Base-by-base conservation (phyloP, 2,113 vertebrate species). In the Cricetomys ansorgei region DNA sequence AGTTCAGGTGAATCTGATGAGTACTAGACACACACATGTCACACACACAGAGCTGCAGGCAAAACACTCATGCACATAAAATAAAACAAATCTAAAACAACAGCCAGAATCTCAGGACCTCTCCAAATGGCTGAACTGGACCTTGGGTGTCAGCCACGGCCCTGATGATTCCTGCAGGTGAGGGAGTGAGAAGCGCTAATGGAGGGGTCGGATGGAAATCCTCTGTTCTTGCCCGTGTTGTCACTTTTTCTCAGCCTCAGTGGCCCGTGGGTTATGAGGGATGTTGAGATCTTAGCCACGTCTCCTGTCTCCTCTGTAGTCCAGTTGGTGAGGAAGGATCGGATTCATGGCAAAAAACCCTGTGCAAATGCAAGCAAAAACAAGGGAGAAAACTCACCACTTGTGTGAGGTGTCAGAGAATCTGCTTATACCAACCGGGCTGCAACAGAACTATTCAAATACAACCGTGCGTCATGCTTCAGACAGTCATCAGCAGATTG, bases 81-180 rank as follows among this genome's bases (percentile, higher is more conserved):
- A 76, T 75, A 75, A 75, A 48, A 45, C 72, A 43, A 69, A 43
- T 43, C n/a, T 73, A 40, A 73, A 80, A 80, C 37, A 57, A 80
- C 34, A 16, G 3, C 19, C 37, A 59, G 53, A n/a, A 15, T 77
- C 40, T 64, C 59, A 15, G 3, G 40, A 57, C 31, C 34, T 13
- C 57, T 62, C 43, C 79, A 95, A 17, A 94, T 17, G 2, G 19
- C 50, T 50, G 50, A 37, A 8, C 55, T 34, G 27, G 75, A 75
- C 50, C 27, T 45, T 31, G 40, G 0, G 13, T 79, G 45, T 67
- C 7, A 57, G 37, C 37, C n/a, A 8, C 9, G 48, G 31, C 55
- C 34, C 55, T 2, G 0, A 9, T 16, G 23, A 34, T 43, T 43
- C 2, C 0, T 53, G 69, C 45, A 1, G 10, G 8, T 34, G 0